Evolutionary conservation across 2,888 invertebrate species (phyloP).

Genomic region (Macaria liturata): DNA sequence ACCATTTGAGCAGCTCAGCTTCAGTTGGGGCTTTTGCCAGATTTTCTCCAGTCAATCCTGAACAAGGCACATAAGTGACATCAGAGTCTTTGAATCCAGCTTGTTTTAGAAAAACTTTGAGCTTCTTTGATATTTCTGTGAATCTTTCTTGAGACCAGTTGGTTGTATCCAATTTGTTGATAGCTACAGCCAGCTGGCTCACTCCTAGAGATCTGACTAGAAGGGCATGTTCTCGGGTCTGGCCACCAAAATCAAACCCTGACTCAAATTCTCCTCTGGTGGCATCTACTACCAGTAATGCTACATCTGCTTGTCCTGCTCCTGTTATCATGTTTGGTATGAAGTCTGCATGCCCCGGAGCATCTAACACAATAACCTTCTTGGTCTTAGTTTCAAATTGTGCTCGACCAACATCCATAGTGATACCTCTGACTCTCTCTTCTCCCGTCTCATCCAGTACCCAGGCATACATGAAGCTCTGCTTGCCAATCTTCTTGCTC

Average conservation of each 20-base stretch:
- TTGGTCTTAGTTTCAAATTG: constrained; percentile 95
- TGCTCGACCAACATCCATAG: constrained; percentile 98
- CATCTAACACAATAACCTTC: constrained; percentile 94
- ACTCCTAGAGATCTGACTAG: constrained; percentile 95
- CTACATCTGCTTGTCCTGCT: constrained; percentile 99
- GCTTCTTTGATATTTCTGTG: constrained; percentile 92
- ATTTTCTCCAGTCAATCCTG: constrained; percentile 98
- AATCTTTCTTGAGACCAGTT: constrained; percentile 96
- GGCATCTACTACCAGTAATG: constrained; percentile 97
- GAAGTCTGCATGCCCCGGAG: constrained; percentile 99
- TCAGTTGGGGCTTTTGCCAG: constrained; percentile 87
- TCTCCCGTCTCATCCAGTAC: constrained; percentile 99
- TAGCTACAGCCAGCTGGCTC: constrained; percentile 95
- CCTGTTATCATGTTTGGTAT: constrained; percentile 99
- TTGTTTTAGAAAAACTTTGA: constrained; percentile 93
- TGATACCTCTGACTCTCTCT: constrained; percentile 97
- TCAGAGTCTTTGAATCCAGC: constrained; percentile 95
- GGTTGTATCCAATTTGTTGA: constrained; percentile 98
- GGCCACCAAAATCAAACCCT: constrained; percentile 98
- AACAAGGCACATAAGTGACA: constrained; percentile 96
- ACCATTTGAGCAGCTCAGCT: constrained; percentile 87
- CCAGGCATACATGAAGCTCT: constrained; percentile 99
- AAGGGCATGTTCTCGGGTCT: constrained; percentile 98
- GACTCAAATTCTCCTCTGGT: constrained; percentile 99
- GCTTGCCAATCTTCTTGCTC: constrained; percentile 97